Percentiles rank a stretch among this genome's conserved stretches.
Conservation (phyloP, 2,888 invertebrate species). For the Cheilosia vulpina region DNA sequence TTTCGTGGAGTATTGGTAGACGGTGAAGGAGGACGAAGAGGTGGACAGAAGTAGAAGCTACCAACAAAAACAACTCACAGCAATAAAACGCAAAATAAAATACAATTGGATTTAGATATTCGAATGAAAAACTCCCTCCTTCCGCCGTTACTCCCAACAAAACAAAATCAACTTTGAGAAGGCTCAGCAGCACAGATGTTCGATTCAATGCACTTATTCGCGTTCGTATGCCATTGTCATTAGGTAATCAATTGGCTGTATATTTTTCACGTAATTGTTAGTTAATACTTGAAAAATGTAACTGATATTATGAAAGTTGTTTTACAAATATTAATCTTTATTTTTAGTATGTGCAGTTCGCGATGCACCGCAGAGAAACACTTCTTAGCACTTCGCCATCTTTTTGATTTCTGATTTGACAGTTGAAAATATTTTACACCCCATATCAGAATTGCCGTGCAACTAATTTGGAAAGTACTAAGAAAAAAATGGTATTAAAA, state of each 20-base stretch:
- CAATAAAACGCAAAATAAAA: conserved; percentile 21
- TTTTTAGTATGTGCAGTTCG: conserved; percentile 61
- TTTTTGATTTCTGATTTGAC: conserved; percentile 65
- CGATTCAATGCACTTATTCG: conserved; percentile 46
- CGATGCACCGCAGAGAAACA: conserved; percentile 69
- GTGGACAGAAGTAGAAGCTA: conserved; percentile 17
- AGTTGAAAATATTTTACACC: conserved; percentile 15
- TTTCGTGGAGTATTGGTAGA: conserved; percentile 28
- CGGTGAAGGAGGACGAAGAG: conserved; percentile 35
- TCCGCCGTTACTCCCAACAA: conserved; percentile 31
- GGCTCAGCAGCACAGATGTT: conserved; percentile 61
- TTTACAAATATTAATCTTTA: conserved; percentile 8
- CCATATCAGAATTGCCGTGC: not conserved
- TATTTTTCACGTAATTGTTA: conserved; percentile 54
- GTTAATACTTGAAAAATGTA: conserved; percentile 10
- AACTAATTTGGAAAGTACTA: not conserved
- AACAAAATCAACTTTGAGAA: conserved; percentile 36
- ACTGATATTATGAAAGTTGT: conserved; percentile 43
- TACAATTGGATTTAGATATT: conserved; percentile 22
- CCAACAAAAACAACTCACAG: conserved; percentile 44
- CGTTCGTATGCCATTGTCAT: conserved; percentile 16
- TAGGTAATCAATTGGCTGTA: conserved; percentile 2
- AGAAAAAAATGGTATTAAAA: not conserved
- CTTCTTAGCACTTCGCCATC: conserved; percentile 68
- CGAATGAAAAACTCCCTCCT: conserved; percentile 48